Evolutionary conservation across 2,888 invertebrate genomes (phyloP), one percentile per base, ranked within the genome.

Genomic region (Erebia ligea): DNA sequence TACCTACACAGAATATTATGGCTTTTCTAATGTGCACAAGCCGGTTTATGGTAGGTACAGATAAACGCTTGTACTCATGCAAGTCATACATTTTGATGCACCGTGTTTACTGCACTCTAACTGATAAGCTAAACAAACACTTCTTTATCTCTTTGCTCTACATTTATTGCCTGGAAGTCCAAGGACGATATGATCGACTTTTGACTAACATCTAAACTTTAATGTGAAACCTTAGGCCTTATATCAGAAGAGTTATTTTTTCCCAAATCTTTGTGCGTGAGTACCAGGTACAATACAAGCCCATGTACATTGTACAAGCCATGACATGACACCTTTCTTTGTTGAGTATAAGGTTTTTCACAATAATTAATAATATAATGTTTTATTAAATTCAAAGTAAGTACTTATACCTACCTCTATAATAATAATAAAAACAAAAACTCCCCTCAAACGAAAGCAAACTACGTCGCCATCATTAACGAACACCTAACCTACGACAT

Each of bases 81-180:
- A 42, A 61, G 15, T 21, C 62, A 62, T 45, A 48, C 15, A 62
- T 48, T 66, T 56, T 42, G 56, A 57, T 66, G 66, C 66, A 56
- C 13, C 56, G n/a, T 65, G 19, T 65, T 65, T 56, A 66, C 45
- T 67, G 63, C 63, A 67, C 67, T 67, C 45, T 67, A 57, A 48
- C 21, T 13, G 72, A 70, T 67, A 72, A 61, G 42, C 45, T 50
- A 50, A 64, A 58, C 48, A 67, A 70, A 63, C 48, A 64, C 40
- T 65, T 52, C 21, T 67, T 59, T 56, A 56, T 71, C 61, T 17
- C 59, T 54, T 48, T 69, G 69, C 69, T 69, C 69, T 65, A 72
- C 67, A 72, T 72, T 69, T 52, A 48, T 48, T 54, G 54, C 58
- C 64, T 56, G 52, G 67, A 58, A 48, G 56, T 64, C 40, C 69